phyloP scores from a whole-genome alignment of 2,113 vertebrate species.

The Ramphastos sulfuratus region DNA sequence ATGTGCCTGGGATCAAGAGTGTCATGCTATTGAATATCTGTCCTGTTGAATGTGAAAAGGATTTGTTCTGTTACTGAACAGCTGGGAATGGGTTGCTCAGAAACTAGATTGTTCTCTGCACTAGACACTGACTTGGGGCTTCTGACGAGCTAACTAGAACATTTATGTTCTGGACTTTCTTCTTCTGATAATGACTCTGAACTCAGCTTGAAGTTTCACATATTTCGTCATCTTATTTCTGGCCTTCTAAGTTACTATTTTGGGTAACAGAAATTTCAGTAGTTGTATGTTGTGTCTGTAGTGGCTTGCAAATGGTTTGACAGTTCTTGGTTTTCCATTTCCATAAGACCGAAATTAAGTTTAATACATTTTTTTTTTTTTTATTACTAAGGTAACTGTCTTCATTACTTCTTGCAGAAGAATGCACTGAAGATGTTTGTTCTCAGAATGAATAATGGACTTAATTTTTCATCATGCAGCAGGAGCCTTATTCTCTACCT shows the following conservation, averaged over 20 bases:
- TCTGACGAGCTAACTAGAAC: background rate
- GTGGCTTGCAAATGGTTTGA: background rate
- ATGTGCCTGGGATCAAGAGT: background rate
- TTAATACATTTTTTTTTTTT: background rate
- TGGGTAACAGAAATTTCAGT: background rate
- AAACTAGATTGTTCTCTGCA: background rate
- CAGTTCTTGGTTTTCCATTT: background rate
- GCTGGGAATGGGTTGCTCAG: background rate
- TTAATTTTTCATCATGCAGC: background rate
- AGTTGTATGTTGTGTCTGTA: background rate
- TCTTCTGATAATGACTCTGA: background rate
- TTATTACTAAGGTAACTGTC: background rate
- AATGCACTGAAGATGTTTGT: background rate
- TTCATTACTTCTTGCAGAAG: background rate
- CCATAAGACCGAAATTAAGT: background rate
- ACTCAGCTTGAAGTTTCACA: background rate
- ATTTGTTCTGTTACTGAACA: conserved; percentile 16
- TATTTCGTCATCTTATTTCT: background rate
- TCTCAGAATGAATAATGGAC: background rate
- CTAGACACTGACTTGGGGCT: background rate
- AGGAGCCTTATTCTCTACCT: background rate
- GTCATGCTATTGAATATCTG: background rate
- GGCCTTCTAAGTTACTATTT: background rate
- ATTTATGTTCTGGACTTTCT: background rate
- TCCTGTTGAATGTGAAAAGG: background rate